A percentile compares a stretch with the other conserved stretches of the same genome.
Conservation (phyloP, 2,113 vertebrate genomes). For the Actinemys pallida region DNA sequence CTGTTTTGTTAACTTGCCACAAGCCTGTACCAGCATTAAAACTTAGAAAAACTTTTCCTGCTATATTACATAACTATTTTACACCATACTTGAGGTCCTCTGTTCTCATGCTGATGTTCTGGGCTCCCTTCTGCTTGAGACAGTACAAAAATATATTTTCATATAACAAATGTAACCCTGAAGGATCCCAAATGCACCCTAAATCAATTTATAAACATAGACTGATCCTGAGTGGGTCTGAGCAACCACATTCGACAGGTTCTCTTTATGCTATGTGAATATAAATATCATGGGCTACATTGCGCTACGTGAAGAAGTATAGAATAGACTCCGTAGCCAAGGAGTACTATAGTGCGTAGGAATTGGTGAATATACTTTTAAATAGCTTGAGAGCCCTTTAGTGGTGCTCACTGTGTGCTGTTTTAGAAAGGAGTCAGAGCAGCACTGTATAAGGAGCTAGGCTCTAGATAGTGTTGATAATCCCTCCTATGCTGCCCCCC, state of each 20-base stretch:
- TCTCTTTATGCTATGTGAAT: background rate
- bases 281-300: background rate
- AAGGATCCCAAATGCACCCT: background rate
- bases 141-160: background rate
- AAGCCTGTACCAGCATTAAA: background rate
- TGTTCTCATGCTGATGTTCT: background rate
- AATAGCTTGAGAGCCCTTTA: background rate
- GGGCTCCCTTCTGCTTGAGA: rapidly evolving
- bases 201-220: background rate
- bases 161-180: background rate
- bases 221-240: background rate
- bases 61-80: background rate
- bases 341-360: background rate
- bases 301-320: background rate
- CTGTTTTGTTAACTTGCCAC: background rate
- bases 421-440: background rate
- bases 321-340: background rate
- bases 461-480: background rate
- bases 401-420: background rate
- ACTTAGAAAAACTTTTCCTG: background rate
- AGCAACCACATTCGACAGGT: background rate
- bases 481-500: background rate
- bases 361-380: background rate
- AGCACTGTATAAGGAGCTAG: background rate
- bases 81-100: background rate